A percentile compares a stretch with the other conserved stretches of the same genome.
phyloP scores from a whole-genome alignment of 2,797 vertebrate genomes.

The Diplodus sargus region DNA sequence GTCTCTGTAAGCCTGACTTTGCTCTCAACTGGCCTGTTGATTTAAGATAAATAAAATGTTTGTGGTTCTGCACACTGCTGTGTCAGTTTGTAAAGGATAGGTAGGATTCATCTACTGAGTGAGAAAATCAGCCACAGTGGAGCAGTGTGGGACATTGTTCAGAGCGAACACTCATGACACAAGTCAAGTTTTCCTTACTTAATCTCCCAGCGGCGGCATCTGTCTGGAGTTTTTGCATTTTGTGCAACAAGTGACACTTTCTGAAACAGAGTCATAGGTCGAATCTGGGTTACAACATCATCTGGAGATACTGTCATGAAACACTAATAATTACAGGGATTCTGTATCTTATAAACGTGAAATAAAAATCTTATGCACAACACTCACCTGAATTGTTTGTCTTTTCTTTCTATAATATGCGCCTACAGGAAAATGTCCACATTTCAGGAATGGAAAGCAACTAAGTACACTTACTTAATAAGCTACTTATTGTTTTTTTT shows the following conservation, averaged over 20 bases:
- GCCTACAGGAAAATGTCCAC: neutral
- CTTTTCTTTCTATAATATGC: neutral
- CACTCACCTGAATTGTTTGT: neutral
- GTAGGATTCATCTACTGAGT: neutral
- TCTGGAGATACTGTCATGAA: neutral
- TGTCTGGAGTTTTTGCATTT: conserved; percentile 41
- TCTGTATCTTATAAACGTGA: neutral
- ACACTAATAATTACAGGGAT: neutral
- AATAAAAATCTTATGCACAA: conserved; percentile 23
- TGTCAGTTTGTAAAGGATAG: neutral
- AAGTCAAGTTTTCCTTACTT: conserved; percentile 38
- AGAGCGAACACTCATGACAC: conserved; percentile 9
- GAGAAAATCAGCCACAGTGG: neutral
- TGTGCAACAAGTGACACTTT: conserved; percentile 44
- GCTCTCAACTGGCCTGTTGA: neutral
- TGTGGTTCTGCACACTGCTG: neutral
- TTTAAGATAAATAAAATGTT: conserved; percentile 9
- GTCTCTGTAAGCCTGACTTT: conserved; percentile 5
- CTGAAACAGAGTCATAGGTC: conserved; percentile 52
- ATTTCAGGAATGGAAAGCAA: neutral
- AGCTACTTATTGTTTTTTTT: no score
- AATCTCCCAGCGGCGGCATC: conserved; percentile 17
- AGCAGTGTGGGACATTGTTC: neutral
- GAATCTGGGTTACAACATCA: conserved; percentile 48
- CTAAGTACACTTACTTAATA: neutral